Conservation (phyloP, 2,113 vertebrate species). For the Prinia subflava region DNA sequence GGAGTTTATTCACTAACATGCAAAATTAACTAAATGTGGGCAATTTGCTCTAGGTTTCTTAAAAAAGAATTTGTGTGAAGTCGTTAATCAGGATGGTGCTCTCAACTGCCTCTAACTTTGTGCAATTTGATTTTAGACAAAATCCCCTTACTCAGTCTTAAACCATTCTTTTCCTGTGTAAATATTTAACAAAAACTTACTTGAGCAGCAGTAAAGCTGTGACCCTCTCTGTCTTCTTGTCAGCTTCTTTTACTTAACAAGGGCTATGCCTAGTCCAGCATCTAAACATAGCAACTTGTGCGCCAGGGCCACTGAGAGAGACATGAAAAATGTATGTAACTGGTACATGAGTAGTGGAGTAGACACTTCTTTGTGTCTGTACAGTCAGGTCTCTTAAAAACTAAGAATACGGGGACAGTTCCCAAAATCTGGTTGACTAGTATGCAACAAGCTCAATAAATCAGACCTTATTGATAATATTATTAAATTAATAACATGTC, state of each 20-base stretch:
- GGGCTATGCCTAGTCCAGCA: fast-evolving
- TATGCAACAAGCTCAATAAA: neutral
- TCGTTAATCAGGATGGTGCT: neutral
- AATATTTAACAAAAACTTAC: neutral
- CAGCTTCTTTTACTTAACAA: neutral
- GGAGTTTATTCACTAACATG: neutral
- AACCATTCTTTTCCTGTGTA: neutral
- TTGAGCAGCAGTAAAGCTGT: neutral
- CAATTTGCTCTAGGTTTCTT: neutral
- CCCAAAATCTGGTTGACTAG: neutral
- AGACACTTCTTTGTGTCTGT: neutral
- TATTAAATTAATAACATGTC: neutral
- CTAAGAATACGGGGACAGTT: neutral
- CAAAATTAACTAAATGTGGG: constrained; percentile 7
- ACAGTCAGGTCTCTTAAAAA: neutral
- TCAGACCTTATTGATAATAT: neutral
- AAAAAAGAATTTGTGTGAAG: neutral
- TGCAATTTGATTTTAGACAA: neutral
- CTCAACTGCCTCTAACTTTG: neutral
- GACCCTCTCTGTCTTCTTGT: neutral
- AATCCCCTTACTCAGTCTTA: neutral
- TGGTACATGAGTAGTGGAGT: neutral
- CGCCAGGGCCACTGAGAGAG: neutral
- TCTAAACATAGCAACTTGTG: neutral
- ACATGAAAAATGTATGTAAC: neutral